Evolutionary conservation across 2,888 invertebrate species (phyloP).

Genomic region (Gibbula magus): DNA sequence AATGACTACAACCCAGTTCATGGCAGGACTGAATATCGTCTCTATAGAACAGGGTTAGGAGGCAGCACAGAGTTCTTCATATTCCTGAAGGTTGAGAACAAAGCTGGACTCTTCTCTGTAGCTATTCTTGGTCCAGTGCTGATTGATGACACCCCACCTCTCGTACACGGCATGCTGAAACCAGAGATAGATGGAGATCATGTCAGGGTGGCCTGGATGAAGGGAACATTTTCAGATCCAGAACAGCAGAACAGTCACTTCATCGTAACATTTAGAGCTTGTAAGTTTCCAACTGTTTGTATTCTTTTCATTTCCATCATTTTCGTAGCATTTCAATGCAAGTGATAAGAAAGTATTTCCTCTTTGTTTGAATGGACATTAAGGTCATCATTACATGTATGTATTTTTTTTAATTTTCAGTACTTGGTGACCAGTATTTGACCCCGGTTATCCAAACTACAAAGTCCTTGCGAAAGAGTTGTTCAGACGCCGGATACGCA

Average conservation of each 20-base stretch:
- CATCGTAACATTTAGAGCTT: conserved; percentile 40
- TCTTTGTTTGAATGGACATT: too few species aligned
- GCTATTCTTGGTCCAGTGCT: conserved; percentile 44
- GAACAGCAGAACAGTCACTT: conserved; percentile 41
- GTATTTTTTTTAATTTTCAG: background rate
- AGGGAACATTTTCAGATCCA: conserved; percentile 40
- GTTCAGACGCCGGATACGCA: background rate
- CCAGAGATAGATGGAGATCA: conserved; percentile 23
- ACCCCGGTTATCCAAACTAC: conserved; percentile 1
- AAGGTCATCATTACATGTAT: too few species aligned
- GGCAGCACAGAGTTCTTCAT: conserved; percentile 39
- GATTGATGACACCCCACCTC: conserved; percentile 51
- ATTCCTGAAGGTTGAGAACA: conserved; percentile 44
- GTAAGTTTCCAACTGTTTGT: conserved; percentile 29
- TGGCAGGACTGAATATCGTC: conserved; percentile 31
- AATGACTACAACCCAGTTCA: conserved; percentile 38
- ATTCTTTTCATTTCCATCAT: too few species aligned
- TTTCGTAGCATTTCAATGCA: too few species aligned
- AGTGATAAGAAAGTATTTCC: too few species aligned
- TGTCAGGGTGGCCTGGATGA: conserved; percentile 42
- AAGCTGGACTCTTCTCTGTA: conserved; percentile 39
- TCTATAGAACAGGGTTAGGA: conserved; percentile 40
- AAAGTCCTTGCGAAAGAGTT: background rate
- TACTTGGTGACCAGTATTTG: background rate
- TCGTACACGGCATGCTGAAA: conserved; percentile 7